phyloP scores from a whole-genome alignment of 2,797 vertebrate species.

The Pachyuromys duprasi region DNA sequence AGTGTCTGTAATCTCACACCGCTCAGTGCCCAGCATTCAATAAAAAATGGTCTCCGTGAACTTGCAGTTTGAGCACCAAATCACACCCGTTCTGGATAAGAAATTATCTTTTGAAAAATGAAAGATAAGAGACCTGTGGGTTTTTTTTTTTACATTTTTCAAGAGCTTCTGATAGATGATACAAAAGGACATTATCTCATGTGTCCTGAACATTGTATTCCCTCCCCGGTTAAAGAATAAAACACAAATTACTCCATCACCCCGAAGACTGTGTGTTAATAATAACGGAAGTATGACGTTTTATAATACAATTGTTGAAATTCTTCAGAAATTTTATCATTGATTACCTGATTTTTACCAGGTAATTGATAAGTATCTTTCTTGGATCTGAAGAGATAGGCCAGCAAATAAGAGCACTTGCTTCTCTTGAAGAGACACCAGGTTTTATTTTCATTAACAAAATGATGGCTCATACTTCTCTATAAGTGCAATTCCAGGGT shows the following conservation, averaged over 20 bases:
- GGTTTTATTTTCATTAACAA: neutral
- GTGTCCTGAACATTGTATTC: neutral
- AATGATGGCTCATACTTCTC: neutral
- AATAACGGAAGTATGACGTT: neutral
- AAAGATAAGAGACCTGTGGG: neutral
- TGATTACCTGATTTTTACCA: constrained; percentile 7
- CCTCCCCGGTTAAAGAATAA: neutral
- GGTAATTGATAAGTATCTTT: neutral
- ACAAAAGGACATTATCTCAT: neutral
- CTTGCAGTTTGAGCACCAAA: constrained; percentile 68
- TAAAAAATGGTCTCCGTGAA: constrained; percentile 77
- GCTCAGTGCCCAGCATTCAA: constrained; percentile 73
- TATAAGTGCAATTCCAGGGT: neutral
- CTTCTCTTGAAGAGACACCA: neutral
- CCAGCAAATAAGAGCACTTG: no score
- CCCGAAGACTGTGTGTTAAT: neutral
- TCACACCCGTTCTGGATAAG: constrained; percentile 39
- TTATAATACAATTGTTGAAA: neutral
- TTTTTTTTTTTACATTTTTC: constrained; percentile 27
- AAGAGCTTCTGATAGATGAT: constrained; percentile 31
- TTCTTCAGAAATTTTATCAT: neutral
- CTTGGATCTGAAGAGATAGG: neutral
- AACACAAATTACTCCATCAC: neutral
- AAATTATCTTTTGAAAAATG: constrained; percentile 65
- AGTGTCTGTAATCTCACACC: constrained; percentile 78